phyloP scores from a whole-genome alignment of 2,113 vertebrate species.

The Hucho hucho region DNA sequence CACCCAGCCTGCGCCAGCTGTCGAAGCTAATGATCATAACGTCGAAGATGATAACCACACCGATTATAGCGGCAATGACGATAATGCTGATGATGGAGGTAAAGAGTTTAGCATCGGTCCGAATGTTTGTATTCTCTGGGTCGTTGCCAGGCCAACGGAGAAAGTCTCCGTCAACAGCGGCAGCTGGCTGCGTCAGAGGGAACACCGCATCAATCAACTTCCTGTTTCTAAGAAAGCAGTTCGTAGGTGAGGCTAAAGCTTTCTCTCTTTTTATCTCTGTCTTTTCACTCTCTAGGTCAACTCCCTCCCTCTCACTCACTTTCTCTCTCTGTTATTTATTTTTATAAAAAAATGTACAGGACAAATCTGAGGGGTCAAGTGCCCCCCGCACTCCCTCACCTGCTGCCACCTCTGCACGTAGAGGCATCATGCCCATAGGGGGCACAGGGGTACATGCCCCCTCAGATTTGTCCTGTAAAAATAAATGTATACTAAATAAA shows the following conservation, averaged over 20 bases:
- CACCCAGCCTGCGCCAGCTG: not conserved
- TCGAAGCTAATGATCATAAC: not conserved
- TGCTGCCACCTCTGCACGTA: no score
- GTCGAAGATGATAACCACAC: slow-evolving; percentile 8
- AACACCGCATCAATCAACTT: slow-evolving; percentile 64
- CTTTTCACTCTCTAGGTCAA: no score
- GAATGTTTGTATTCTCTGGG: slow-evolving; percentile 60
- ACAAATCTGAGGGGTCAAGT: no score
- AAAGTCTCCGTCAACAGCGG: no score
- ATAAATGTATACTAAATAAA: no score
- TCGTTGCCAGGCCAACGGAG: slow-evolving; percentile 56
- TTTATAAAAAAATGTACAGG: no score
- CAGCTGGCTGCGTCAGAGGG: no score
- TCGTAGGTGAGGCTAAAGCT: not conserved
- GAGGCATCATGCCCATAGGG: no score
- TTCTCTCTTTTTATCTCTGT: not conserved
- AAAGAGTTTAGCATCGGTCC: slow-evolving; percentile 6
- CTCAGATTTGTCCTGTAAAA: no score
- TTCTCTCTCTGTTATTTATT: no score
- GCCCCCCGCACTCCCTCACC: no score
- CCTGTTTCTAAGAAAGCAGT: slow-evolving; percentile 63
- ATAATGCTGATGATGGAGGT: not conserved
- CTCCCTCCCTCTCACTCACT: not conserved
- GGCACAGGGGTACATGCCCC: no score
- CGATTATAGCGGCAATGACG: slow-evolving; percentile 4